Conservation (phyloP, 2,888 invertebrate genomes). For the Automeris io region DNA sequence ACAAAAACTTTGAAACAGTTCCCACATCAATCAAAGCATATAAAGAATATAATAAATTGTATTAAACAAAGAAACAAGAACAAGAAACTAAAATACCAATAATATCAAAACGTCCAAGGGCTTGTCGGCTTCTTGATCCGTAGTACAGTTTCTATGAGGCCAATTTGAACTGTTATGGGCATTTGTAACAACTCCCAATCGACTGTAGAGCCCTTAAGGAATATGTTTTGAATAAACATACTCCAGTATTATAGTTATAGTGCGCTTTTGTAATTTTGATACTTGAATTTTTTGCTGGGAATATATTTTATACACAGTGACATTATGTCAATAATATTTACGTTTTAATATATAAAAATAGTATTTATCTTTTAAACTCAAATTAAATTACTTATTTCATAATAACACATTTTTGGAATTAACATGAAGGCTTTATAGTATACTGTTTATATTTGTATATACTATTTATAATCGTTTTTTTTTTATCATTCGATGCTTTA, state of each 20-base stretch:
- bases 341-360: too few species aligned
- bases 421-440: too few species aligned
- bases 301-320: slow-evolving; percentile 8
- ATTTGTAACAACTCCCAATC: slow-evolving; percentile 53
- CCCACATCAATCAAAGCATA: slow-evolving; percentile 67
- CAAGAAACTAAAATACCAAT: slow-evolving; percentile 28
- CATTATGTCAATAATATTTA: too few species aligned
- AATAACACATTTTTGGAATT: too few species aligned
- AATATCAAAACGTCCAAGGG: slow-evolving; percentile 39
- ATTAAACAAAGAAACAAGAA: slow-evolving; percentile 57
- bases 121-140: slow-evolving; percentile 32
- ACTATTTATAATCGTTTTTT: too few species aligned
- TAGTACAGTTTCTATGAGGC: slow-evolving; percentile 36
- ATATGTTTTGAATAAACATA: slow-evolving; percentile 69
- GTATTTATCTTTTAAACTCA: too few species aligned
- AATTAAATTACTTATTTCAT: too few species aligned
- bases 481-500: too few species aligned
- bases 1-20: slow-evolving; percentile 17
- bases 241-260: slow-evolving; percentile 50
- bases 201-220: slow-evolving; percentile 43
- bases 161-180: slow-evolving; percentile 51
- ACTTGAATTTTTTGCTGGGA: slow-evolving; percentile 20
- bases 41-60: slow-evolving; percentile 47
- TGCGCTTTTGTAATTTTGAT: slow-evolving; percentile 37
- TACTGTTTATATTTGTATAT: too few species aligned